Base-by-base conservation (phyloP, 1,140 invertebrate genomes). In the Macrotrachela quadricornifera region DNA sequence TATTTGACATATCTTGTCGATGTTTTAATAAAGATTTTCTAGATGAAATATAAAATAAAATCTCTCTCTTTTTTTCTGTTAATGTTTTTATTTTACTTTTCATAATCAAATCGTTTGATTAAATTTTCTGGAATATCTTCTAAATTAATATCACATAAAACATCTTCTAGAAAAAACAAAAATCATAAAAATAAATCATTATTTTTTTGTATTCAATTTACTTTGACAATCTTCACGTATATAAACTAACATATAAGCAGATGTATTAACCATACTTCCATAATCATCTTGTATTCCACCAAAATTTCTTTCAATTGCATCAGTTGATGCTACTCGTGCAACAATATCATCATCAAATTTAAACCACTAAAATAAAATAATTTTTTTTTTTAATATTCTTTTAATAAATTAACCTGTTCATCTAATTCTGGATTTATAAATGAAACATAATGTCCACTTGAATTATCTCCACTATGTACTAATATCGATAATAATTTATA, bases 211-310 rank as follows among this genome's bases (percentile, higher is more conserved):
- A n/a, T n/a, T n/a, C n/a, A n/a, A n/a, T n/a, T 30, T 30, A 30
- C 21, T 30, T 30, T 8, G 21, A 30, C 21, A 30, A 30, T 30
- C 21, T 4, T 86, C 79, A 62, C 86, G 76, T 62, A 97, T 95
- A 68, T 99, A 99, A 38, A 99, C 92, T 71, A 99, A 79, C 94
- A 99, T 99, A 71, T 99, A 99, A n/a, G 94, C 94, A 68, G 95
- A 97, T 51, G 92, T 97, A 67, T 85, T 90, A 65, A 90, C 84
- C 65, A 86, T 85, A 54, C 85, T 84, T 66, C 90, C 79, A 56
- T 69, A 66, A 57, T 68, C 61, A 15, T 90, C 84, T 65, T 94
- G 85, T 67, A 90, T 83, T 11, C 90, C 90, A 54, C 94, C 94
- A 71, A 86, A 99, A 71, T 99, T 99, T 64, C 91, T 80, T 63